Base-by-base conservation (phyloP, 2,888 invertebrate species). In the Hypercompe scribonia region DNA sequence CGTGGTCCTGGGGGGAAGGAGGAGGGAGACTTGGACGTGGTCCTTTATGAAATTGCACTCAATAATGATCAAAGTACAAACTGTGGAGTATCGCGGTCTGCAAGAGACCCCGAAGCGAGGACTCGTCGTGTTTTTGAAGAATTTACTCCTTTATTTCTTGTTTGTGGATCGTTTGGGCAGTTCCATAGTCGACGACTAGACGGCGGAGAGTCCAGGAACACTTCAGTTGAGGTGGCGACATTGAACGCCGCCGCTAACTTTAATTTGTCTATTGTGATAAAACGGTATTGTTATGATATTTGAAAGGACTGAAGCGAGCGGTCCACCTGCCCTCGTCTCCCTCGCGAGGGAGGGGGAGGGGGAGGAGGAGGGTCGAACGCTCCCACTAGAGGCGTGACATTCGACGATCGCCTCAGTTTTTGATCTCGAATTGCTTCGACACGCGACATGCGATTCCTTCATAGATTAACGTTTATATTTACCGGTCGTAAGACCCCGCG, bases 391-490 rank as follows among this genome's bases (percentile, higher is more conserved):
- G 88, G 83, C 79, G 81, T 78, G 81, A 78, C 72, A 70, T 75
- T 78, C 65, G 75, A 73, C 71, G 68, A 78, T 79, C 86, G 87
- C 90, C 90, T 88, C 88, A 82, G 87, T 84, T 87, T 88, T 90
- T 94, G 94, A 94, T 94, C 93, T 94, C 93, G 93, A 92, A 90
- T 91, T 87, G 89, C 92, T 90, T 54, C 64, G 65, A 1, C 31
- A 1, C 77, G 78, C 78, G 76, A 77, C 78, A 85, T 90, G 91
- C 87, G 92, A 91, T 92, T 93, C 92, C 90, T 89, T 89, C 88
- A 87, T 94, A 93, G 91, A 91, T 88, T 92, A 90, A 90, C 89
- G 88, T 91, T 91, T 84, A 90, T 93, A 88, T 90, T 91, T 93
- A 93, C 92, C 92, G 90, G 82, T 90, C 92, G 36, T 89, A 83